These are phyloP conservation scores for Temnopleurus reevesii DNA, from an alignment of 53 echinoderm and acorn worm species.

Conservation along the genomic window DNA sequence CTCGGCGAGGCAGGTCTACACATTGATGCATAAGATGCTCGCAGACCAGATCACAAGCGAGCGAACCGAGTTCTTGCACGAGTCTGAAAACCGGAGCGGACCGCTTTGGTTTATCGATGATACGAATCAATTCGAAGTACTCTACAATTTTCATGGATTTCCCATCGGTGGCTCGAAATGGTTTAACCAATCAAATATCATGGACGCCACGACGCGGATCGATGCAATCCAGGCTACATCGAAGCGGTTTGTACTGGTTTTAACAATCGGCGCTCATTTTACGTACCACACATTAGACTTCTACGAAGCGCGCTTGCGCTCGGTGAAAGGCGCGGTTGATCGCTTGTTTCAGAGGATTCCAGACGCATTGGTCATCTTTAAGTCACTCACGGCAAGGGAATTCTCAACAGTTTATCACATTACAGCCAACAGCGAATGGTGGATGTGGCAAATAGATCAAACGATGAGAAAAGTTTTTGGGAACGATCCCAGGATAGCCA, in stretches of 20 bases:
- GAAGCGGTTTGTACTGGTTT: not conserved
- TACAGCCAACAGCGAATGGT: constrained; percentile 38
- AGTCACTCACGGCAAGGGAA: constrained; percentile 39
- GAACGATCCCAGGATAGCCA: constrained; percentile 6
- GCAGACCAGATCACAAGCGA: constrained; percentile 17
- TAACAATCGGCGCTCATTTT: constrained; percentile 50
- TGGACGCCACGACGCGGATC: constrained; percentile 29
- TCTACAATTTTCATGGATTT: constrained; percentile 46
- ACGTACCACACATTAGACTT: constrained; percentile 35
- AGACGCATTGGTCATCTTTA: constrained; percentile 3
- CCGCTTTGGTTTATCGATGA: constrained; percentile 22
- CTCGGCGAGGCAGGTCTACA: constrained; percentile 23
- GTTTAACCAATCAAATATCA: constrained; percentile 34
- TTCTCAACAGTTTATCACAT: not conserved
- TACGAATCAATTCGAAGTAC: constrained; percentile 9
- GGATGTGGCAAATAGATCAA: constrained; percentile 47
- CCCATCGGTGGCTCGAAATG: constrained; percentile 49
- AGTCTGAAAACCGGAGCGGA: constrained; percentile 47
- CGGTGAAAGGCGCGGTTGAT: constrained; percentile 21
- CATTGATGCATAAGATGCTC: not conserved
- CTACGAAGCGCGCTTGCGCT: constrained; percentile 17
- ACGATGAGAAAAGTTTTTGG: constrained; percentile 24
- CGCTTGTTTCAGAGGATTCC: constrained; percentile 28
- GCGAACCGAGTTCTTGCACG: constrained; percentile 27
- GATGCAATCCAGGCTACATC: not conserved